phyloP scores from a whole-genome alignment of 2,113 vertebrate genomes.

The Amphiprion ocellaris region DNA sequence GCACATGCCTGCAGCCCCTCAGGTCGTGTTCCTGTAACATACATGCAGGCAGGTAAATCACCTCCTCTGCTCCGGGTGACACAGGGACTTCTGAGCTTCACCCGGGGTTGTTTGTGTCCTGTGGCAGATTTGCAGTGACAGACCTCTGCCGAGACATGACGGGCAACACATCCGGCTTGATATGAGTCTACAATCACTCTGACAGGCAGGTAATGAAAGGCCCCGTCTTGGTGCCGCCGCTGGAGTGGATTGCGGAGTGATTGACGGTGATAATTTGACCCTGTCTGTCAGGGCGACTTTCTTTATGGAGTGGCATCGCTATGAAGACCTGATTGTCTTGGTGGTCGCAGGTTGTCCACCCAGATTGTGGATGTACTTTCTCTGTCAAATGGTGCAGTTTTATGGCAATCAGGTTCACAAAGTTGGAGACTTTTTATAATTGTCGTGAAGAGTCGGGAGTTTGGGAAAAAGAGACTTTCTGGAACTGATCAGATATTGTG shows the following conservation, averaged over 20 bases:
- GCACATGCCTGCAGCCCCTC: constrained; percentile 5
- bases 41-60: constrained; percentile 46
- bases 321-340: constrained; percentile 7
- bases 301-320: constrained; percentile 26
- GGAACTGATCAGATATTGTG: not conserved
- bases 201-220: constrained; percentile 76
- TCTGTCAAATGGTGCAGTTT: constrained; percentile 24
- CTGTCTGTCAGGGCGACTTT: constrained; percentile 32
- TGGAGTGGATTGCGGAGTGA: constrained; percentile 46
- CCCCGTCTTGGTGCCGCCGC: constrained; percentile 12
- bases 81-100: constrained; percentile 11
- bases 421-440: not conserved
- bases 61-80: constrained; percentile 19
- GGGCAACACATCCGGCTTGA: constrained; percentile 65
- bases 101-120: constrained; percentile 46
- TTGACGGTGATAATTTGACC: constrained; percentile 70
- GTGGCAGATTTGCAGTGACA: constrained; percentile 69
- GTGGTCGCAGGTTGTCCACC: constrained; percentile 35
- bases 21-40: constrained; percentile 1
- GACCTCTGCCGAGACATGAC: constrained; percentile 59
- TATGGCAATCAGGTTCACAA: not conserved
- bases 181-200: constrained; percentile 55
- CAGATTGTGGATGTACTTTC: constrained; percentile 1
- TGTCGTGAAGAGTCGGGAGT: not conserved
- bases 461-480: not conserved